Percentiles rank a stretch among this genome's conserved stretches.
Evolutionary conservation across 1,140 invertebrate genomes (phyloP).

Genomic region (Rhopalosiphum maidis): DNA sequence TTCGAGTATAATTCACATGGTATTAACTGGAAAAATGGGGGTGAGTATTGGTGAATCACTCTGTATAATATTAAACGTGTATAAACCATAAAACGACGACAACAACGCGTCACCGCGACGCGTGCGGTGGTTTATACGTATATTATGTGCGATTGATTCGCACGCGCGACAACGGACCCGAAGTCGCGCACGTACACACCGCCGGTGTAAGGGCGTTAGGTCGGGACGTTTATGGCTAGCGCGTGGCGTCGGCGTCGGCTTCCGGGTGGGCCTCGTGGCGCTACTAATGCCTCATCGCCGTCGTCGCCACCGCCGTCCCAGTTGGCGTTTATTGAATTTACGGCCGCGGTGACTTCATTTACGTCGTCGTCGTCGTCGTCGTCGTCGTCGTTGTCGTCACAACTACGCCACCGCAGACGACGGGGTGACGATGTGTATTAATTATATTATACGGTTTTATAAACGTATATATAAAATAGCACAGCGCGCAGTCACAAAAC

Average conservation of each 20-base stretch:
- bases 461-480: not conserved
- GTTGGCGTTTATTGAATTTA: conserved; percentile 50
- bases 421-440: conserved; percentile 12
- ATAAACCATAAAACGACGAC: not conserved
- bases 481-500: not conserved
- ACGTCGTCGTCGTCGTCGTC: not conserved
- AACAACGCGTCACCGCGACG: not conserved
- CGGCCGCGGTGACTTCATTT: conserved; percentile 32
- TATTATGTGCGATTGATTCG: conserved; percentile 12
- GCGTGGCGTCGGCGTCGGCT: not conserved
- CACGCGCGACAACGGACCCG: not conserved
- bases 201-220: not conserved
- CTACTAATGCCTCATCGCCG: conserved; percentile 6
- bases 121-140: not conserved
- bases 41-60: too few species aligned
- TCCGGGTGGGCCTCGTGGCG: conserved; percentile 14
- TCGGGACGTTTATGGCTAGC: conserved; percentile 16
- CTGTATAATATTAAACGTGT: too few species aligned
- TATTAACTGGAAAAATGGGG: too few species aligned
- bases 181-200: not conserved
- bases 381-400: not conserved
- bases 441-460: not conserved
- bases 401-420: not conserved
- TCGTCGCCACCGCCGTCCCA: not conserved
- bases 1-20: too few species aligned